These are phyloP conservation scores for Lontra canadensis DNA, from an alignment of 2,113 vertebrate genomes.

Conservation along the genomic window DNA sequence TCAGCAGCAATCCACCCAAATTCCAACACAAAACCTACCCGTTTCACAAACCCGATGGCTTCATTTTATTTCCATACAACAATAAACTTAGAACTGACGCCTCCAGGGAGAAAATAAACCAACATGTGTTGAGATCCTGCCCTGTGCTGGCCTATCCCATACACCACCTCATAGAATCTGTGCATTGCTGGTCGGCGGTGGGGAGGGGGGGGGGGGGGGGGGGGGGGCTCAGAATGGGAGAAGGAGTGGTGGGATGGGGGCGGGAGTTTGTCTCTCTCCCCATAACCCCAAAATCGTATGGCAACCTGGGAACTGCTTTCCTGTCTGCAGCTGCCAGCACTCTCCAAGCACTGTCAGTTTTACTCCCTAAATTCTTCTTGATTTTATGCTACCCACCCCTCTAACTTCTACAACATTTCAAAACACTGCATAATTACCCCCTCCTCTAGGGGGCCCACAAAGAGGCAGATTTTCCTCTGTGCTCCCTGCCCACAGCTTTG, in stretches of 20 bases:
- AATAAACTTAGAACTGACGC: background rate
- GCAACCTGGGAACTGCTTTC: background rate
- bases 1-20: background rate
- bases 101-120: background rate
- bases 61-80: background rate
- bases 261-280: background rate
- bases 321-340: background rate
- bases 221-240: rapidly evolving
- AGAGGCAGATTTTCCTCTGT: background rate
- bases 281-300: background rate
- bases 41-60: background rate
- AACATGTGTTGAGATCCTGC: too few species aligned
- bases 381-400: background rate
- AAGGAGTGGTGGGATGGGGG: too few species aligned
- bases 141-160: rapidly evolving
- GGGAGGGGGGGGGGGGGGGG: rapidly evolving
- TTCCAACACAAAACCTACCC: background rate
- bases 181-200: rapidly evolving
- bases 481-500: background rate
- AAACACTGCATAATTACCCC: background rate
- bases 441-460: background rate
- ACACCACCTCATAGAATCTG: rapidly evolving
- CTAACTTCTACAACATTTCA: background rate
- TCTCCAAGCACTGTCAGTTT: rapidly evolving
- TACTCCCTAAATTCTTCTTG: background rate